Evolutionary conservation across 2,888 invertebrate genomes (phyloP), one percentile per base, ranked within the genome.

Genomic region (Apodemia duryi): DNA sequence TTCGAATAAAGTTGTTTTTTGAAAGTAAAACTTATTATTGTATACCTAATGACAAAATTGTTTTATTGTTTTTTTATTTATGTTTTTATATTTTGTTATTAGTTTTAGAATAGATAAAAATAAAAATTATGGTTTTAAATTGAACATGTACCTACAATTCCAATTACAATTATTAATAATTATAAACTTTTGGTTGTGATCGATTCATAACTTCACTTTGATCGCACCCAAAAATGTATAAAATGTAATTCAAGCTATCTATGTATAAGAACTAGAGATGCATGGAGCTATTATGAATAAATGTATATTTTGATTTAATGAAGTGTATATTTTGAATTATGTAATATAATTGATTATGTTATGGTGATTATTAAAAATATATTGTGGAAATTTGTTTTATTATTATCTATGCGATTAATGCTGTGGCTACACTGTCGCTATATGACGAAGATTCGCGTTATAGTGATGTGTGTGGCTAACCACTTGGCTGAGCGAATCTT

Each of bases 181-280:
- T 64, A 70, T 70, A 68, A 73, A 69, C 78, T 85, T 88, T 88
- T 88, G 90, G 89, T 82, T 88, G 88, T 83, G 89, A 90, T 90
- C 88, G 88, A 90, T 82, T 76, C 73, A 71, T 78, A 80, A 71
- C 62, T 21, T 69, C 70, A 69, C 65, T 66, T 88, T 89, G 87
- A 89, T 90, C 88, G 87, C 88, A 84, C 81, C 88, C 89, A 83
- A 80, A 87, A 81, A 67, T 67, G 63, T 66, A 67, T 67, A 68
- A 52, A 69, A 54, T 72, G 71, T 72, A 68, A 80, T 79, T 81
- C 57, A 57, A 32, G 29, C 54, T 57, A 6, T 52, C 28, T 57
- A 57, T 29, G 21, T 29, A 52, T 57, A 57, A 57, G 29, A 57
- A 13, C 29, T 5, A 54, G 54, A 52, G 10, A 57, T 28, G 29